These are phyloP conservation scores for Cryptophagus acutangulus DNA, from an alignment of 2,888 invertebrate species.

Conservation along the genomic window DNA sequence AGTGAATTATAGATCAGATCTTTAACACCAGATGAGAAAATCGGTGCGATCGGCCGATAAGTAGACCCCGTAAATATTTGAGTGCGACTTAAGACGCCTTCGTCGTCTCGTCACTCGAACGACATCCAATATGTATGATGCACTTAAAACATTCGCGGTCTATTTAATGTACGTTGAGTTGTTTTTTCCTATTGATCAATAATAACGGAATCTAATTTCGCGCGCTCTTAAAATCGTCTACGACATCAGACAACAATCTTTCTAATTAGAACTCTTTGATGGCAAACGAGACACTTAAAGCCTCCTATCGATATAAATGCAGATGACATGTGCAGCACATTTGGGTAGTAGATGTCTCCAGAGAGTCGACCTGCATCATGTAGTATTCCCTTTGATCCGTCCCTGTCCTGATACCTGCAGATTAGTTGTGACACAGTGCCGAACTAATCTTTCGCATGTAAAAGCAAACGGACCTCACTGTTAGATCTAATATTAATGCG, in stretches of 20 bases:
- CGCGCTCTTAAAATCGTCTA: too few relatives aligned
- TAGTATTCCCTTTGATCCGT: constrained; percentile 33
- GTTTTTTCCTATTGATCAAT: too few relatives aligned
- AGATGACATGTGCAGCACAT: constrained; percentile 27
- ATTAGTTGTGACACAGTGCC: constrained; percentile 35
- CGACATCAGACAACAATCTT: too few relatives aligned
- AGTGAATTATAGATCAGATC: too few relatives aligned
- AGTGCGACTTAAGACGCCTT: constrained; percentile 30
- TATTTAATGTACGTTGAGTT: constrained; percentile 22
- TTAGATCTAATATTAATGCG: too few relatives aligned
- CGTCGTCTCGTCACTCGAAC: constrained; percentile 28
- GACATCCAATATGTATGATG: constrained; percentile 38
- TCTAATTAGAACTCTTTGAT: too few relatives aligned
- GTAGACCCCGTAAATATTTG: constrained; percentile 35
- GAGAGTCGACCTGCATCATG: constrained; percentile 23
- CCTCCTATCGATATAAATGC: constrained; percentile 21
- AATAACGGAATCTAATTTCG: too few relatives aligned
- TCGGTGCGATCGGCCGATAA: too few relatives aligned
- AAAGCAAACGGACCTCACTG: too few relatives aligned
- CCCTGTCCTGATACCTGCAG: constrained; percentile 30
- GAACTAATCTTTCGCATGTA: constrained; percentile 20
- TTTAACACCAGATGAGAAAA: too few relatives aligned
- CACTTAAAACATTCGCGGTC: constrained; percentile 25
- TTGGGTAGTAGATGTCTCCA: constrained; percentile 14
- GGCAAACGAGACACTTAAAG: too few relatives aligned